Evolutionary conservation across 2,797 vertebrate genomes (phyloP).

Genomic region (Presbytis comata): DNA sequence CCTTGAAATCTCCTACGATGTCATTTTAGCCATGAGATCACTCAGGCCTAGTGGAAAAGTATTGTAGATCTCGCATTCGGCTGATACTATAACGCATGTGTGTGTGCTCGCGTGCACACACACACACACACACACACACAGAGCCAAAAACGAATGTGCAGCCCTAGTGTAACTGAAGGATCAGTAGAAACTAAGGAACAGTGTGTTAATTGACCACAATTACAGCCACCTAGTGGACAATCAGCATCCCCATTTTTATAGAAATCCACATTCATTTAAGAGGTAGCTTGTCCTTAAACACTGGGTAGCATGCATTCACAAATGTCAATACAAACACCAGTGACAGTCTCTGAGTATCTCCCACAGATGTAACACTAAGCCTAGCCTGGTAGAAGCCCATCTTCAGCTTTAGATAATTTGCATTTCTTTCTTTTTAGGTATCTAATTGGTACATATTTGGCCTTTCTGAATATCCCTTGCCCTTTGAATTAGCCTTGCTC

Average conservation of each 20-base stretch:
- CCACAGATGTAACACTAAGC: neutral
- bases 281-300: neutral
- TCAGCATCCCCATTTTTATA: neutral
- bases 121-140: neutral
- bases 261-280: neutral
- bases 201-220: neutral
- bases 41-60: neutral
- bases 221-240: conserved; percentile 16
- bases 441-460: conserved; percentile 53
- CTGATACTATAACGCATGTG: neutral
- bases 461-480: conserved; percentile 55
- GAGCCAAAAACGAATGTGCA: neutral
- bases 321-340: neutral
- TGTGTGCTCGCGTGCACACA: fast-evolving
- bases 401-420: neutral
- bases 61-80: neutral
- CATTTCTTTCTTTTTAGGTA: conserved; percentile 63
- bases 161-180: neutral
- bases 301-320: neutral
- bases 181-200: neutral
- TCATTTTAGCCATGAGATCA: neutral
- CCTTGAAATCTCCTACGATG: conserved; percentile 6
- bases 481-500: conserved; percentile 40
- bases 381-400: neutral
- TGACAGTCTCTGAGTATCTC: neutral